A percentile compares a stretch with the other conserved stretches of the same genome.
Evolutionary conservation across 1,140 invertebrate species (phyloP).

Genomic region (Zophobas atratus): DNA sequence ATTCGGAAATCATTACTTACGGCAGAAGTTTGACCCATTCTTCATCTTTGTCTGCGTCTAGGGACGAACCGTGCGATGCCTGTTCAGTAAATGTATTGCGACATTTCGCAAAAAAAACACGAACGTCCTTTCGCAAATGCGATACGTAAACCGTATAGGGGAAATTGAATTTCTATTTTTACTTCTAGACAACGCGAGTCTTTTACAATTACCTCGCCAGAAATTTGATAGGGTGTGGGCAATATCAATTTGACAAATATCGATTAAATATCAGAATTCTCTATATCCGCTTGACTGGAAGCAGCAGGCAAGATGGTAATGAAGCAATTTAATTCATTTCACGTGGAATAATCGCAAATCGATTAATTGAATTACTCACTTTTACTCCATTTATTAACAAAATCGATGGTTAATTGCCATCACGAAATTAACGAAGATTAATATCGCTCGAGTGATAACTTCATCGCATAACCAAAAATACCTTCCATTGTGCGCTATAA

Average conservation of each 20-base stretch:
- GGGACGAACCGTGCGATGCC: too few species aligned
- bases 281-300: constrained; percentile 28
- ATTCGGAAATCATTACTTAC: too few species aligned
- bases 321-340: constrained; percentile 16
- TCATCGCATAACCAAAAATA: not conserved
- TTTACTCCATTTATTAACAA: constrained; percentile 11
- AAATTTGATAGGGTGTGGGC: constrained; percentile 25
- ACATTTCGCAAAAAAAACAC: not conserved
- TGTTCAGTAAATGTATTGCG: too few species aligned
- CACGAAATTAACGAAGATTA: not conserved
- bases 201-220: constrained; percentile 2
- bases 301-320: constrained; percentile 23
- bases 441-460: not conserved
- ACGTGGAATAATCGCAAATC: constrained; percentile 32
- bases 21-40: too few species aligned
- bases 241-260: constrained; percentile 12
- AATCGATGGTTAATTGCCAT: constrained; percentile 6
- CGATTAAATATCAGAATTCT: constrained; percentile 25
- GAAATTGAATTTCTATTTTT: not conserved
- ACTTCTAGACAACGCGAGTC: not conserved
- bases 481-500: not conserved
- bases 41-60: too few species aligned
- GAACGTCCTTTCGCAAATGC: not conserved
- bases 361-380: constrained; percentile 26
- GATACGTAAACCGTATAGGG: not conserved